These are phyloP conservation scores for Dissostichus mawsoni DNA, from an alignment of 2,113 vertebrate genomes.

Conservation along the genomic window DNA sequence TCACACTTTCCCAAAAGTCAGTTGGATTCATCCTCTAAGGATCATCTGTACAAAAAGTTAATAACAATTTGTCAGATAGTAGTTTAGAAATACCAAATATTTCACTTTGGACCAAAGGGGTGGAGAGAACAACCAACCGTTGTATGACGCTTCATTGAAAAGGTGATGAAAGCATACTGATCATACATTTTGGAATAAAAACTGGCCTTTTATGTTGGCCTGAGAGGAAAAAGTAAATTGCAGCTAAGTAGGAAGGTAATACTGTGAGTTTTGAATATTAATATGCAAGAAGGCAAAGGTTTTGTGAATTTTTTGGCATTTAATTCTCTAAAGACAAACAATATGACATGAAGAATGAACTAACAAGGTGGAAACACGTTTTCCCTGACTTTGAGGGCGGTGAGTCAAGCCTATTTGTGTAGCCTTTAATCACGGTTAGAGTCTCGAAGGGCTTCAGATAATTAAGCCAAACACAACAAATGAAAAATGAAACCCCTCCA, in stretches of 20 bases:
- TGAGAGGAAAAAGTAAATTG: neutral
- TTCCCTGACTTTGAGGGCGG: neutral
- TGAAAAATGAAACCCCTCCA: conserved; percentile 10
- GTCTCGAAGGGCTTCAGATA: conserved; percentile 18
- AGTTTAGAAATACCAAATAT: neutral
- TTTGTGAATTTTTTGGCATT: neutral
- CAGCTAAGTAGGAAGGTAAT: neutral
- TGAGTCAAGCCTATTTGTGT: conserved; percentile 5
- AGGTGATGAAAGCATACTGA: neutral
- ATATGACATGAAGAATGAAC: neutral
- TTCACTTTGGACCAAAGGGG: neutral
- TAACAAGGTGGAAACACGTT: conserved; percentile 5
- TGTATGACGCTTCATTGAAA: neutral
- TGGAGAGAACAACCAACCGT: no score
- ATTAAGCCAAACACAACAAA: conserved; percentile 18
- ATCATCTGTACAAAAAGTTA: neutral
- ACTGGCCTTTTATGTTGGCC: neutral
- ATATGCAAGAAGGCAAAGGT: conserved; percentile 10
- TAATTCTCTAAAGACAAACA: conserved; percentile 10
- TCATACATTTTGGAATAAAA: neutral
- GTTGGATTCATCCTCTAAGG: neutral
- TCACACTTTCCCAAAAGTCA: neutral
- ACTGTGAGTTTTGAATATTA: neutral
- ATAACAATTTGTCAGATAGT: no score
- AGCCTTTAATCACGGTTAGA: conserved; percentile 10